Evolutionary conservation across 2,888 invertebrate genomes (phyloP).

Genomic region (Polymixis flavicincta): DNA sequence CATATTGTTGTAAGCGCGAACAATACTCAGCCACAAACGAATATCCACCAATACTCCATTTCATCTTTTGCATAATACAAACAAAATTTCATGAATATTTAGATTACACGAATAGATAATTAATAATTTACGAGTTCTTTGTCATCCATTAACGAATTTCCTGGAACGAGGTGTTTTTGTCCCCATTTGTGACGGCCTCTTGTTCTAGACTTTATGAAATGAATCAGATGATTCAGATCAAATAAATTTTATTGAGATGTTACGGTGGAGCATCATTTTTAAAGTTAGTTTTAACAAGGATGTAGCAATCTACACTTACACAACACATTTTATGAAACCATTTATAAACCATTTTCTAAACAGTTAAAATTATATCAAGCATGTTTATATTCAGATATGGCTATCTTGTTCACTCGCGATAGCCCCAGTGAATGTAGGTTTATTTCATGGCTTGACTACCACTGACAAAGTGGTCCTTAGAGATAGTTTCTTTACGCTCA

Average conservation of each 20-base stretch:
- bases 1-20: slow-evolving; percentile 29
- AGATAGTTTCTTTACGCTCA: slow-evolving; percentile 28
- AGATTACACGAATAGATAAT: slow-evolving; percentile 52
- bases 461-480: slow-evolving; percentile 35
- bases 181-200: slow-evolving; percentile 54
- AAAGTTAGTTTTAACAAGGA: neutral
- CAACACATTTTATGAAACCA: neutral
- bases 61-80: slow-evolving; percentile 39
- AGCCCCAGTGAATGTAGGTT: slow-evolving; percentile 11
- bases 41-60: slow-evolving; percentile 34
- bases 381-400: slow-evolving; percentile 3
- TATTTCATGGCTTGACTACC: slow-evolving; percentile 36
- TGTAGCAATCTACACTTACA: neutral
- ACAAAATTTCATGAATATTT: slow-evolving; percentile 50
- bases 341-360: neutral
- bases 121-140: slow-evolving; percentile 68
- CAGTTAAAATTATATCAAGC: neutral
- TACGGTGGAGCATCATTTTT: neutral
- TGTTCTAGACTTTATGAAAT: slow-evolving; percentile 1
- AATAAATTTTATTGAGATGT: slow-evolving; percentile 8
- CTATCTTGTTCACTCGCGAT: slow-evolving; percentile 7
- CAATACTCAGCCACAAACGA: slow-evolving; percentile 35
- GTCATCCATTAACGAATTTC: slow-evolving; percentile 78
- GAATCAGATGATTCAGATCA: neutral
- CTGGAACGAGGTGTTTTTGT: slow-evolving; percentile 64